Evolutionary conservation across 2,888 invertebrate genomes (phyloP), one percentile per base, ranked within the genome.

Genomic region (Lasius fuliginosus): DNA sequence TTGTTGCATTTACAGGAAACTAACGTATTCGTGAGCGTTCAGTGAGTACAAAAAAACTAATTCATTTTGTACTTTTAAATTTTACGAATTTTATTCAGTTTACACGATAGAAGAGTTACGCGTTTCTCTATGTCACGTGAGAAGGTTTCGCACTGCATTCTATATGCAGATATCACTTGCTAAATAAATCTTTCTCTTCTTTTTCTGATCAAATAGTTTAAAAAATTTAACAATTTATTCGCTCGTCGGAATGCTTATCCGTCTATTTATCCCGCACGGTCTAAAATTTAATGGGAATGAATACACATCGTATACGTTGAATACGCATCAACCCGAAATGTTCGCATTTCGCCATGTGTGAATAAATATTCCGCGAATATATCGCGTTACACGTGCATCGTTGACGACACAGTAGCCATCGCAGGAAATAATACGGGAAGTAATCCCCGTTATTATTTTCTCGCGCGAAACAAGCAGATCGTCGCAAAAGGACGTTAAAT

Each of bases 1-100:
- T 18, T 53, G 77, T 74, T 81, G 33, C 73, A 60, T 79, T 79
- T 60, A 46, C 71, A 58, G 30, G 12, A 58, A 69, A 42, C 74
- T 73, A 73, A 81, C 75, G 60, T 73, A 46, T 69, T 69, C 15
- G 60, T 56, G 30, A 18, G 36, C 53, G 27, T 74, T 49, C 60
- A 18, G 8, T 33, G 23, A 60, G 30, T 27, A 58, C 8, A 73
- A 73, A 53, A 53, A 53, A 53, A 23, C 42, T 27, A 18, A 73
- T 23, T 62, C 58, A 42, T 46, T 46, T 36, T 18, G 3, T 27
- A 49, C 23, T 36, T 73, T 40, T 58, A 42, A 69, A 68, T 69
- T 56, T 56, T n/a, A 69, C 69, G 9, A 68, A 42, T 58, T 69
- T 69, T 15, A 46, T 60, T 46, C 23, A 36, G 11, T 46, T 33